Base-by-base conservation (phyloP, 1,140 invertebrate species). In the Zaprionus gabonicus region DNA sequence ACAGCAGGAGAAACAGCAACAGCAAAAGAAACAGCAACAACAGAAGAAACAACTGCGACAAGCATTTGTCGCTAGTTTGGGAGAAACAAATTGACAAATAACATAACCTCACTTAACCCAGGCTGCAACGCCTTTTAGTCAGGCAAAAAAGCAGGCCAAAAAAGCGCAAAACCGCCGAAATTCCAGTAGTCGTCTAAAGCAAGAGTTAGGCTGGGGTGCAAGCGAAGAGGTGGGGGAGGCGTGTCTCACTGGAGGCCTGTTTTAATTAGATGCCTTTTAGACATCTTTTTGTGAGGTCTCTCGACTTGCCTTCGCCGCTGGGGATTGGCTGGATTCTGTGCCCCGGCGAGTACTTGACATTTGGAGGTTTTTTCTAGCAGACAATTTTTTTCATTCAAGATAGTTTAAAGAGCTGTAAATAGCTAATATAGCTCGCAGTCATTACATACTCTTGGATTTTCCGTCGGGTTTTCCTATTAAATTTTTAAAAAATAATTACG, bases 71-170 rank as follows among this genome's bases (percentile, higher is more conserved):
- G 80, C 81, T 76, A 58, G 55, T 88, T 87, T 84, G 81, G 81
- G 72, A 73, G 80, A 85, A 83, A 90, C 85, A 90, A 90, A 90
- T 90, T 90, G 85, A 90, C 85, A 90, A 90, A 90, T 90, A 90
- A 90, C 85, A 90, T 80, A 85, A 85, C 85, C 85, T 90, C 85
- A 85, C 85, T 90, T 90, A 84, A 90, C 85, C 85, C 59, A 34
- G 15, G 70, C 80, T 64, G 70, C 67, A 88, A 88, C 85, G 84
- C 85, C 84, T 88, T 69, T 79, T 69, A 65, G 62, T 36, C 75
- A 71, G 67, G 60, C 66, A 23, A 53, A 58, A 51, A 34, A 77
- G 51, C 27, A 25, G 17, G 17, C 2, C 17, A 51, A 34, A 53
- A 44, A 5, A 5, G 13, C 4, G 17, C 20, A 5, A n/a, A 55